Evolutionary conservation across 53 echinoderm and acorn worm genomes (phyloP), one percentile per base, ranked within the genome.

Genomic region (Zoroaster sp.): DNA sequence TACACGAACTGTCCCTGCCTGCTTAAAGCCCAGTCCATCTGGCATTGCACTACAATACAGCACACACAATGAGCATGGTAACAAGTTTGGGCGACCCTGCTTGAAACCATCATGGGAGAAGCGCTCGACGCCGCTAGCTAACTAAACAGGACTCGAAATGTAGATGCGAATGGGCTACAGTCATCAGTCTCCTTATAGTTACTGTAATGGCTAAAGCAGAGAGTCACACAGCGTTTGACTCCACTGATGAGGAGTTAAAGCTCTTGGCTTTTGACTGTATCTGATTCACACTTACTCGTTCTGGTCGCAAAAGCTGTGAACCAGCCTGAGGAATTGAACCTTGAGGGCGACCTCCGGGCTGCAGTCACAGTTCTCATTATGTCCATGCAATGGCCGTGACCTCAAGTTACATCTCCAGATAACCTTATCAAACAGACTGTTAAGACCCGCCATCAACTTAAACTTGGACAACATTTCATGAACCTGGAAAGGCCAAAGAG

Each of bases 271-370:
- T n/a, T n/a, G n/a, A n/a, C n/a, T n/a, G n/a, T n/a, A n/a, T n/a
- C n/a, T n/a, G n/a, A n/a, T n/a, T n/a, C n/a, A 3, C 5, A 99
- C 99, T 99, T 85, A 99, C 99, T 95, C 94, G 45, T 99, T 96
- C 82, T 99, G 99, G 65, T 99, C 99, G 70, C 99, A 99, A 87
- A 94, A 99, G 40, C 94, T 99, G 83, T 99, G 99, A 4, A 99
- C 91, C 17, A 99, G 91, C 40, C 96, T 85, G 30, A 99, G 88
- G 92, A 99, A 99, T 77, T 99, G 99, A 14, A 99, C 96, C 49
- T 99, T 99, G 78, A 99, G 96, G 11, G 99, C 99, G 4, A 99
- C 95, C 79, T 99, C 99, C 1, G 99, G 99, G 66, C 99, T 99
- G 74, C 99, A 99, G 75, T 99, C 96, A 79, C 99, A 99, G 72